Evolutionary conservation across 2,797 vertebrate genomes (phyloP).

Genomic region (Sebastes vulpes): DNA sequence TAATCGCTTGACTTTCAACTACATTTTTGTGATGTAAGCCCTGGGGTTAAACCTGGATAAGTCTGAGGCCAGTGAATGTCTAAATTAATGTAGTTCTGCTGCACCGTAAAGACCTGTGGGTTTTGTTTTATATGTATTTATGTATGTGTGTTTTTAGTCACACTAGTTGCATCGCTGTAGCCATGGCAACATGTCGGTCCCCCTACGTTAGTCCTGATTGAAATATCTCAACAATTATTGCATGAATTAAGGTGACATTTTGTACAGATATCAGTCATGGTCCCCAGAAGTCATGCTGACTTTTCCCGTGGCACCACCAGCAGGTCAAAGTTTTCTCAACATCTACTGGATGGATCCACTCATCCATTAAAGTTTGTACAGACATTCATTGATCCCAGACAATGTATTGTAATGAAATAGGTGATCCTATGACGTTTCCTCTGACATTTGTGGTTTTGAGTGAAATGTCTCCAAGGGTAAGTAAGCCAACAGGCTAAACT

Average conservation of each 20-base stretch:
- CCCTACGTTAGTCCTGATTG: background rate
- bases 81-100: background rate
- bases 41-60: background rate
- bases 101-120: background rate
- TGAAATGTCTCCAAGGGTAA: background rate
- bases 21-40: constrained; percentile 12
- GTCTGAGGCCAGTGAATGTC: background rate
- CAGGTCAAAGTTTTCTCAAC: background rate
- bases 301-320: background rate
- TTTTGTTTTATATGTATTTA: background rate
- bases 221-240: background rate
- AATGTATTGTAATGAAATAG: background rate
- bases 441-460: background rate
- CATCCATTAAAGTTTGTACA: background rate
- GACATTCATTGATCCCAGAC: background rate
- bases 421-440: background rate
- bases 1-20: constrained; percentile 21
- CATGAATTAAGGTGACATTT: background rate
- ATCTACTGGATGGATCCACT: background rate
- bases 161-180: background rate
- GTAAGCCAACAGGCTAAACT: background rate
- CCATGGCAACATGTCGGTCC: background rate
- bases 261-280: background rate
- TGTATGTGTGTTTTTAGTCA: background rate
- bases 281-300: background rate